A percentile compares a stretch with the other conserved stretches of the same genome.
Conservation (phyloP, 2,888 invertebrate genomes). For the Chrysolina americana region DNA sequence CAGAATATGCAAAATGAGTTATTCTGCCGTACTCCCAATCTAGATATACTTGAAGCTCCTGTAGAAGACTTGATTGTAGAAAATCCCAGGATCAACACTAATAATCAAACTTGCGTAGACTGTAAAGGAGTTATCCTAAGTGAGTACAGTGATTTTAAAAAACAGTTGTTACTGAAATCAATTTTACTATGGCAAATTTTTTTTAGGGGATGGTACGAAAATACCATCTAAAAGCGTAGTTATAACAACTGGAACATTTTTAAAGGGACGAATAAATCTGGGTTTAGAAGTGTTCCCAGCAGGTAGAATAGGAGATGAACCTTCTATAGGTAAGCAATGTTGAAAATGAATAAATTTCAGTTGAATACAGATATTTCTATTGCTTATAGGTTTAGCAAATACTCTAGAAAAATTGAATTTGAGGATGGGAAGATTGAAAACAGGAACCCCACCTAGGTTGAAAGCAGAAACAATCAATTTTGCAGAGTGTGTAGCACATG, state of each 20-base stretch:
- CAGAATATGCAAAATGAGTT: slow-evolving; percentile 81
- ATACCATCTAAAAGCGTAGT: slow-evolving; percentile 79
- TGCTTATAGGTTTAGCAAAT: slow-evolving; percentile 76
- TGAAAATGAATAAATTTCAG: background rate
- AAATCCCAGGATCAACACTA: slow-evolving; percentile 58
- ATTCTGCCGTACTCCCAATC: slow-evolving; percentile 74
- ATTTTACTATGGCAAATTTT: slow-evolving; percentile 32
- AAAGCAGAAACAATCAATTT: slow-evolving; percentile 80
- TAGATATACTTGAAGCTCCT: slow-evolving; percentile 79
- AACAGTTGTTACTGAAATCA: background rate
- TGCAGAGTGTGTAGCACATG: slow-evolving; percentile 70
- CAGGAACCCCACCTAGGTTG: slow-evolving; percentile 89
- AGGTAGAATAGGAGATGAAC: slow-evolving; percentile 85
- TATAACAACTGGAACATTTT: slow-evolving; percentile 91
- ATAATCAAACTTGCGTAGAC: slow-evolving; percentile 56
- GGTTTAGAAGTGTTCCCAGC: slow-evolving; percentile 83
- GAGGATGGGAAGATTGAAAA: slow-evolving; percentile 85
- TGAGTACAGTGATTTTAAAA: slow-evolving; percentile 56
- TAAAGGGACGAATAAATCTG: slow-evolving; percentile 88
- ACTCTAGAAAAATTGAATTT: slow-evolving; percentile 82
- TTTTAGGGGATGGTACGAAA: slow-evolving; percentile 73
- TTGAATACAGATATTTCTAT: background rate
- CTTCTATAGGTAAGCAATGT: slow-evolving; percentile 73
- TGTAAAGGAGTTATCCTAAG: slow-evolving; percentile 73
- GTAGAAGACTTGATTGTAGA: slow-evolving; percentile 85